Percentiles rank a stretch among this genome's conserved stretches.
phyloP scores from a whole-genome alignment of 2,797 vertebrate genomes.

The Sebastes itinus region DNA sequence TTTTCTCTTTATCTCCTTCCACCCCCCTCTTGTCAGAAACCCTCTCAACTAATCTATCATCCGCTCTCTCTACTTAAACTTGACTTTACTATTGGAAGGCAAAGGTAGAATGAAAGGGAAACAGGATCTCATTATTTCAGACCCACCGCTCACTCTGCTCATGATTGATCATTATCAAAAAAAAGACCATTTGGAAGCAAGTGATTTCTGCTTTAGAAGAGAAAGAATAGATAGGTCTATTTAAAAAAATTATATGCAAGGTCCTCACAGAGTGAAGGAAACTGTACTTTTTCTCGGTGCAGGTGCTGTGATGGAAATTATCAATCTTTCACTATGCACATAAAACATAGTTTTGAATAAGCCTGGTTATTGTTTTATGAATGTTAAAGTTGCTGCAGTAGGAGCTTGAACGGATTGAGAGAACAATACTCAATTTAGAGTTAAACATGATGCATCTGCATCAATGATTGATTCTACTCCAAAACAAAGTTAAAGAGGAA shows the following conservation, averaged over 20 bases:
- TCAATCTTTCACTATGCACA: slow-evolving; percentile 39
- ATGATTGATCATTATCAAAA: slow-evolving; percentile 76
- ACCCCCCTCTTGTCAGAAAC: slow-evolving; percentile 50
- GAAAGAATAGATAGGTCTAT: slow-evolving; percentile 46
- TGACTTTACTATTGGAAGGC: slow-evolving; percentile 69
- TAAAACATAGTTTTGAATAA: slow-evolving; percentile 28
- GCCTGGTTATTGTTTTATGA: slow-evolving; percentile 22
- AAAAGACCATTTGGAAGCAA: slow-evolving; percentile 70
- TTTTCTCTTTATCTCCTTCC: slow-evolving; percentile 51
- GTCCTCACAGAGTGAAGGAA: slow-evolving; percentile 48
- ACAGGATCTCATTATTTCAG: slow-evolving; percentile 81
- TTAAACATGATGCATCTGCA: neutral
- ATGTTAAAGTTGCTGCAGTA: slow-evolving; percentile 1
- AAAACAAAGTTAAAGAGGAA: neutral
- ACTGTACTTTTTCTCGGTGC: slow-evolving; percentile 11
- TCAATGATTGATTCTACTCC: neutral
- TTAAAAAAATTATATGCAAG: slow-evolving; percentile 48
- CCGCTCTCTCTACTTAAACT: slow-evolving; percentile 64
- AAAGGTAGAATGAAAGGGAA: slow-evolving; percentile 74
- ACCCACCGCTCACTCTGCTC: slow-evolving; percentile 62
- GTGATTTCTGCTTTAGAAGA: slow-evolving; percentile 60
- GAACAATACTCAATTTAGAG: neutral
- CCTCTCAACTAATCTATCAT: slow-evolving; percentile 75
- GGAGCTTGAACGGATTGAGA: neutral
- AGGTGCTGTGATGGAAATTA: slow-evolving; percentile 36